Evolutionary conservation across 2,113 vertebrate species (phyloP).

Genomic region (Amblyopsis rosae): DNA sequence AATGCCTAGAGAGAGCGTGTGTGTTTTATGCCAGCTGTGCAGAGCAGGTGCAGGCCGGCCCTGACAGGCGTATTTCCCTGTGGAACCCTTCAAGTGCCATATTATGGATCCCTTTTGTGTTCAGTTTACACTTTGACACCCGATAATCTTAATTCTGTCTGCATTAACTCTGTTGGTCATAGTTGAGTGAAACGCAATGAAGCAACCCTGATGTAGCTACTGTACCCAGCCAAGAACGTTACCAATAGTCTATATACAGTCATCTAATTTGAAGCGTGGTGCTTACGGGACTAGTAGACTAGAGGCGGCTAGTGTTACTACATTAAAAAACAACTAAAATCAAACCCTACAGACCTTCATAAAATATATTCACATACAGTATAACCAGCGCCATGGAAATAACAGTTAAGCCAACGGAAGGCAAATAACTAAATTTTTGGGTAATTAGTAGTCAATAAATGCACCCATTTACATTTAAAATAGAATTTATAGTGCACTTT

Average conservation of each 20-base stretch:
- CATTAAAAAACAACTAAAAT: slow-evolving; percentile 8
- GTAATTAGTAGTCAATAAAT: too few relatives aligned
- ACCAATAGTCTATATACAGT: neutral
- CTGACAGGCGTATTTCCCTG: slow-evolving; percentile 14
- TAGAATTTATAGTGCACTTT: too few relatives aligned
- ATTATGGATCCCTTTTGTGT: slow-evolving; percentile 30
- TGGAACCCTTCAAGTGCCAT: slow-evolving; percentile 62
- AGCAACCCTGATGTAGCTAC: too few relatives aligned
- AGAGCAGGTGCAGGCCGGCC: slow-evolving; percentile 4
- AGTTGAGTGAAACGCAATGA: too few relatives aligned
- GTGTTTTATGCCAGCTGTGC: slow-evolving; percentile 30
- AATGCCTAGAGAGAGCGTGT: slow-evolving; percentile 56
- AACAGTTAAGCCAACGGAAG: too few relatives aligned
- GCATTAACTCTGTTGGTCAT: too few relatives aligned
- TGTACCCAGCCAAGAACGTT: too few relatives aligned
- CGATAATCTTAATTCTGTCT: too few relatives aligned
- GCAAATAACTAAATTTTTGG: too few relatives aligned
- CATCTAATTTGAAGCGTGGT: slow-evolving; percentile 1
- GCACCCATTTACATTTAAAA: too few relatives aligned
- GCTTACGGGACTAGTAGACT: slow-evolving; percentile 11
- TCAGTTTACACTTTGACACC: slow-evolving; percentile 24
- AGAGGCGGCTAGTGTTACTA: neutral
- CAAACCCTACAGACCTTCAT: neutral
- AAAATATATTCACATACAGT: neutral
- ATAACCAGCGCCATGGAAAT: too few relatives aligned